Evolutionary conservation across 35 echinoderm and acorn worm genomes (phyloP), one percentile per base, ranked within the genome.

Genomic region (Eucidaris tribuloides): DNA sequence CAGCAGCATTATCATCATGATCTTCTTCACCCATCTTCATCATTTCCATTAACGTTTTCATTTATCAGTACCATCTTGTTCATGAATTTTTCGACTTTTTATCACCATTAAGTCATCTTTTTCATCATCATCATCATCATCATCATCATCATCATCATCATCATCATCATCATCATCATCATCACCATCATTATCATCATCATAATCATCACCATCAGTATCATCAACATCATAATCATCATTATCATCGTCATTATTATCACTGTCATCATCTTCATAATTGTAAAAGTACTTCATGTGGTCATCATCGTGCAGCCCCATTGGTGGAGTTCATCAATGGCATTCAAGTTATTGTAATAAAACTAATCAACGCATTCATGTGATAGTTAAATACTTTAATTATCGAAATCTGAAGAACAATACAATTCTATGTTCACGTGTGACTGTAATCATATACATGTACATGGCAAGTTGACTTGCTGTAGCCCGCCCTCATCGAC

Each of bases 391-490:
- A 63, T 33, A 31, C 66, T 72, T 72, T 72, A 72, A 72, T 72
- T 40, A 72, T 35, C 66, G 43, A 72, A 33, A 35, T 35, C 24
- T 72, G 66, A 72, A 72, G 25, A 72, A 72, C 66, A 72, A 72
- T 72, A 72, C 66, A 72, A 72, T 72, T 72, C 20, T 39, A 72
- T 72, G 7, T 72, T n/a, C n/a, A n/a, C n/a, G n/a, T n/a, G n/a
- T n/a, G n/a, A n/a, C n/a, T n/a, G n/a, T n/a, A n/a, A n/a, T n/a
- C n/a, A n/a, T n/a, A n/a, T n/a, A n/a, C n/a, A n/a, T n/a, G n/a
- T n/a, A n/a, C n/a, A n/a, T n/a, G n/a, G n/a, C n/a, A n/a, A n/a
- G n/a, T n/a, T n/a, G n/a, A n/a, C n/a, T n/a, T n/a, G n/a, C n/a
- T n/a, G n/a, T n/a, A n/a, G n/a, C n/a, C n/a, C n/a, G n/a, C n/a